Evolutionary conservation across 2,888 invertebrate genomes (phyloP), one percentile per base, ranked within the genome.

Genomic region (Cerceris rybyensis): DNA sequence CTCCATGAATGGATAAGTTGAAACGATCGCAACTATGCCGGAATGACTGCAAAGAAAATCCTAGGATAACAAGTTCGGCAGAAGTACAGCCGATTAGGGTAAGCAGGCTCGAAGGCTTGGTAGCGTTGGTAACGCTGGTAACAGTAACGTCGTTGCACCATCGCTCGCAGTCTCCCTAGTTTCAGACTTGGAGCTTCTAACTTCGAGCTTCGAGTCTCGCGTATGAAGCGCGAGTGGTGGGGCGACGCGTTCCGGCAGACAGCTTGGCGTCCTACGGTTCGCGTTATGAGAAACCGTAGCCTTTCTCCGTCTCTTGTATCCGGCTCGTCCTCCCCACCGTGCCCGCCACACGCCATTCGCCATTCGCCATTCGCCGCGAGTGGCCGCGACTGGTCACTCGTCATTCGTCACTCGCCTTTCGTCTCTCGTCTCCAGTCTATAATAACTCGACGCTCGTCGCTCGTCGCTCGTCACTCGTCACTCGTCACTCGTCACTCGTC

Each of bases 211-310:
- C 28, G 28, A 73, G 75, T 71, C 70, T 55, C 63, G 72, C 49
- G 43, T 63, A 17, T 39, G 42, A 54, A 70, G 58, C 57, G 28
- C 28, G 28, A 43, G 43, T 63, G 82, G 81, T 81, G 81, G 81
- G 86, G 88, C 67, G 75, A 73, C 77, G 66, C 86, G 88, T 90
- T 90, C 88, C 89, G 91, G 92, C 92, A 92, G 92, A 92, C 92
- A 92, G 92, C 92, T 92, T 92, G 92, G 92, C 92, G 92, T 91
- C 92, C 91, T 91, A 87, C 87, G 88, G 89, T 89, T 90, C 87
- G 88, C 88, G 85, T 90, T 89, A 88, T 86, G 84, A 89, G 85
- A 86, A 86, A 82, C 83, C 80, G 79, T 77, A 81, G 84, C 87
- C 85, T 87, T 87, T 85, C 88, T 86, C 86, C 83, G 79, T 88